Percentiles rank a stretch among this genome's conserved stretches.
phyloP scores from a whole-genome alignment of 2,888 invertebrate genomes.

The Caenorhabditis becei region DNA sequence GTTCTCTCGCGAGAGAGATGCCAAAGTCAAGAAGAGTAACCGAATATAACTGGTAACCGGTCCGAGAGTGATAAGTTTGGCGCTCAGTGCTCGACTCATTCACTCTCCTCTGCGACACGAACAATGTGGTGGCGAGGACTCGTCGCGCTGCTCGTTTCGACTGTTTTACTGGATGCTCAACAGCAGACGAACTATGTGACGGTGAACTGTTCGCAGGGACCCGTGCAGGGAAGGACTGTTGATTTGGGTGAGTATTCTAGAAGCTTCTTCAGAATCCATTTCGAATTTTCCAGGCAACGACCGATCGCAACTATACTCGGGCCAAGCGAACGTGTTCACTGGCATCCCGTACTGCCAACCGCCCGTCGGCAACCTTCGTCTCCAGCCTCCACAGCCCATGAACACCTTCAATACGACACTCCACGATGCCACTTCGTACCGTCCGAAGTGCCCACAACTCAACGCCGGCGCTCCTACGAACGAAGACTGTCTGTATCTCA shows the following conservation, averaged over 20 bases:
- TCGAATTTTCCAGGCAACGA: slow-evolving; percentile 63
- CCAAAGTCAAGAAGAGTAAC: slow-evolving; percentile 29
- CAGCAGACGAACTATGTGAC: slow-evolving; percentile 59
- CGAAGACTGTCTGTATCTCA: slow-evolving; percentile 77
- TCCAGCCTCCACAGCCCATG: slow-evolving; percentile 59
- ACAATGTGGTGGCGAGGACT: slow-evolving; percentile 10
- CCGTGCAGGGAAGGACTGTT: slow-evolving; percentile 63
- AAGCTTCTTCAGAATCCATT: too few species aligned
- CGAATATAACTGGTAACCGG: slow-evolving; percentile 50
- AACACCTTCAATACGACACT: slow-evolving; percentile 45
- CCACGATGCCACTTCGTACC: slow-evolving; percentile 72
- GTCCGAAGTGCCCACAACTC: slow-evolving; percentile 72
- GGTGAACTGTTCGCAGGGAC: slow-evolving; percentile 65
- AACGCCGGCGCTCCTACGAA: slow-evolving; percentile 53
- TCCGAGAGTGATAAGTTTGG: slow-evolving; percentile 42
- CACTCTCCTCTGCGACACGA: background rate
- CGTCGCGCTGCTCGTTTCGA: slow-evolving; percentile 3
- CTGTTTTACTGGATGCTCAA: background rate
- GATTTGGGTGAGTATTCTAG: slow-evolving; percentile 62
- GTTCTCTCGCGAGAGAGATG: slow-evolving; percentile 27
- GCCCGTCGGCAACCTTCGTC: slow-evolving; percentile 68
- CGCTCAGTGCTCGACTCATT: slow-evolving; percentile 1
- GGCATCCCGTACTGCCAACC: slow-evolving; percentile 75
- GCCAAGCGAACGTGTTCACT: slow-evolving; percentile 71
- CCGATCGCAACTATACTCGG: slow-evolving; percentile 67